phyloP scores from a whole-genome alignment of 2,113 vertebrate genomes.

The Phrynocephalus versicolor region DNA sequence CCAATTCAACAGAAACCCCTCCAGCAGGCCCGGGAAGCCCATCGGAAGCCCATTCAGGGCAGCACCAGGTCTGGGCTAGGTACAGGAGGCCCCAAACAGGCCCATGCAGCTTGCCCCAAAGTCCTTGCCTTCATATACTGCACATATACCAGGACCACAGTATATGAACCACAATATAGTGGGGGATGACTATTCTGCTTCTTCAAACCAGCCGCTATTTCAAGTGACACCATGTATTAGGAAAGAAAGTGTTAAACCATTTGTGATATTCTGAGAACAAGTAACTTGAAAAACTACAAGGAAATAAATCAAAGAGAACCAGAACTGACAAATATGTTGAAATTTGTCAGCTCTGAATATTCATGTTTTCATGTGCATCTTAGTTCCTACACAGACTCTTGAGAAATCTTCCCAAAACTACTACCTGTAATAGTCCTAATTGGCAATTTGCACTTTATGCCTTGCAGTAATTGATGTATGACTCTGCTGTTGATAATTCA shows the following conservation, averaged over 20 bases:
- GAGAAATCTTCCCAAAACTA: not conserved
- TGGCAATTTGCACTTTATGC: constrained; percentile 16
- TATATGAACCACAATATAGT: too few species aligned
- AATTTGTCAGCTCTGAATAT: not conserved
- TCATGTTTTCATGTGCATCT: not conserved
- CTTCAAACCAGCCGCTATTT: not conserved
- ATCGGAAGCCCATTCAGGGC: too few species aligned
- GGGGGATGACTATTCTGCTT: too few species aligned
- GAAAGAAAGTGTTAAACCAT: not conserved
- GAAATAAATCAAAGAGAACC: not conserved
- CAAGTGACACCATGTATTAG: not conserved
- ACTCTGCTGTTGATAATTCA: constrained; percentile 3
- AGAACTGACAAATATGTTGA: not conserved
- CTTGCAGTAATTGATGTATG: not conserved
- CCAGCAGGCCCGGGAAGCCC: too few species aligned
- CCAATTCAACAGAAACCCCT: too few species aligned
- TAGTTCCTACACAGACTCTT: not conserved
- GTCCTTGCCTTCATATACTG: too few species aligned
- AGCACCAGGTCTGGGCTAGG: too few species aligned
- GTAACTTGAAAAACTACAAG: not conserved
- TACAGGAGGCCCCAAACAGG: too few species aligned
- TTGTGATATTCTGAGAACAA: not conserved
- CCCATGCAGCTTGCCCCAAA: too few species aligned
- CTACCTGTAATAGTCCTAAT: constrained; percentile 7
- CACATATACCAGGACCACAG: too few species aligned